phyloP scores from a whole-genome alignment of 1,140 invertebrate genomes.

The Hyles euphorbiae region DNA sequence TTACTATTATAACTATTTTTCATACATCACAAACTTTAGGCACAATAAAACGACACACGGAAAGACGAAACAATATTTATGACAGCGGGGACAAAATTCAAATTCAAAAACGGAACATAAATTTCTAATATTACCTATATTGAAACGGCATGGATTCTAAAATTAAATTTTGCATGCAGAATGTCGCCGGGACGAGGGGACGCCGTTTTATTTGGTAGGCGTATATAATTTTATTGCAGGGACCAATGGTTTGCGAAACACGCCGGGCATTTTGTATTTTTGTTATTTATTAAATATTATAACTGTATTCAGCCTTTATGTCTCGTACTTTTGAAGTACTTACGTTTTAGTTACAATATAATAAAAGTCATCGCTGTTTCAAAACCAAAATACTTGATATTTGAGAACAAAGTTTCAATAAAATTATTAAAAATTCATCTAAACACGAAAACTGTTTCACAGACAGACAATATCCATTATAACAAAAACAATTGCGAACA shows the following conservation, averaged over 20 bases:
- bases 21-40: not conserved
- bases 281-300: conserved; percentile 39
- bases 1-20: too few relatives aligned
- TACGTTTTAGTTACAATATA: too few relatives aligned
- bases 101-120: conserved; percentile 71
- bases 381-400: too few relatives aligned
- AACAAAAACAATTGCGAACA: conserved; percentile 6
- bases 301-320: not conserved
- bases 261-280: conserved; percentile 44
- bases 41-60: conserved; percentile 2
- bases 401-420: too few relatives aligned
- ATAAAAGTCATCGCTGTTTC: too few relatives aligned
- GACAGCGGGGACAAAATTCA: conserved; percentile 49
- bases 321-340: too few relatives aligned
- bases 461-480: too few relatives aligned
- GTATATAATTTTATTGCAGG: conserved; percentile 75
- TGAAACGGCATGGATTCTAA: conserved; percentile 67
- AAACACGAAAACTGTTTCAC: too few relatives aligned
- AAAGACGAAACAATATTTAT: conserved; percentile 38
- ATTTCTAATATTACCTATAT: conserved; percentile 74
- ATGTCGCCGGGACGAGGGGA: conserved; percentile 50
- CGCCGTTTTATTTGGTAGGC: conserved; percentile 68
- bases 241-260: conserved; percentile 70
- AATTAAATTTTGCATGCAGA: conserved; percentile 74
- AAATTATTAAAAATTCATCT: too few relatives aligned